Evolutionary conservation across 2,888 invertebrate species (phyloP).

Genomic region (Anthophora plumipes): DNA sequence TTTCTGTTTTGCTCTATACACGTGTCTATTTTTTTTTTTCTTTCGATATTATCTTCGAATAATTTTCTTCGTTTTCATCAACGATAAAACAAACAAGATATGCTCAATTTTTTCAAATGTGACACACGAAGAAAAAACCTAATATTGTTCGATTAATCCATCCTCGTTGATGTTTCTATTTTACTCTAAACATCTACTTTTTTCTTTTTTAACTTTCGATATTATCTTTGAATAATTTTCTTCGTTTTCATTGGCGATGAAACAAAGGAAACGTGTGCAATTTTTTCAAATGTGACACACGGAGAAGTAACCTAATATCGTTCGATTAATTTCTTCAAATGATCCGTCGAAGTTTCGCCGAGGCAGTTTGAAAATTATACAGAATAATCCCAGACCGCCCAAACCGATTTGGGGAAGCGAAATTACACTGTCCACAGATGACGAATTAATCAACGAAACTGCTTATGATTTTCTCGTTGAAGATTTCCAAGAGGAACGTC

Average conservation of each 20-base stretch:
- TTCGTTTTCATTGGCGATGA: neutral
- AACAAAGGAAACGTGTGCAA: neutral
- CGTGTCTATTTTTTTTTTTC: neutral
- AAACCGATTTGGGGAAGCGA: conserved; percentile 23
- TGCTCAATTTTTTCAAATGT: neutral
- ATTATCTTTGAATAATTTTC: neutral
- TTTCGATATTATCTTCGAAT: neutral
- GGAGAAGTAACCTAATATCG: conserved; percentile 5
- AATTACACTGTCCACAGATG: conserved; percentile 1
- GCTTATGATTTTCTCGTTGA: neutral
- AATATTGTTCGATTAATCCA: conserved; percentile 82
- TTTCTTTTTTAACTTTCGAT: neutral
- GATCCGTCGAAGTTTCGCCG: no score
- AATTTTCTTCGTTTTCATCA: neutral
- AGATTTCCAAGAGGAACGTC: neutral
- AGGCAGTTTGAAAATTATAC: neutral
- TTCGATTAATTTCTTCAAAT: neutral
- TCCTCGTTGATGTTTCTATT: conserved; percentile 81
- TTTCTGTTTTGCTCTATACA: conserved; percentile 39
- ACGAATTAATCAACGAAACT: conserved; percentile 9
- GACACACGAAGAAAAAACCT: neutral
- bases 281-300: neutral
- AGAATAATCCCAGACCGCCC: neutral
- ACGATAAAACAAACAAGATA: neutral
- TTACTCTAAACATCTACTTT: neutral